Conservation (phyloP, 2,888 invertebrate genomes). For the Hypercompe scribonia region DNA sequence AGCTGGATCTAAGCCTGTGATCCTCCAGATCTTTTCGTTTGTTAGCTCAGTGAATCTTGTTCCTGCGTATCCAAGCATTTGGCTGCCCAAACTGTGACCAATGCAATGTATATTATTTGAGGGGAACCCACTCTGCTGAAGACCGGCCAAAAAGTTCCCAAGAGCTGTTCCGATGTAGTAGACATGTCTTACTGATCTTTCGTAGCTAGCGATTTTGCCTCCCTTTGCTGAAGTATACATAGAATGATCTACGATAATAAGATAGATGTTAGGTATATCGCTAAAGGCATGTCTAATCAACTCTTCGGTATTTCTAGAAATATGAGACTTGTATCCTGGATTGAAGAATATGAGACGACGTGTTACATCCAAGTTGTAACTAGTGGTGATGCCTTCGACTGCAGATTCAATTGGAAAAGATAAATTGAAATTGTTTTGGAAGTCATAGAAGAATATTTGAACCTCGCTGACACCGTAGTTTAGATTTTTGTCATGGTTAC, state of each 20-base stretch:
- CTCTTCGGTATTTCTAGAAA: constrained; percentile 72
- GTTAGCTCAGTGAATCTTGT: constrained; percentile 66
- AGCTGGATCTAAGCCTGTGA: constrained; percentile 80
- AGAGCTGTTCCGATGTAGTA: constrained; percentile 73
- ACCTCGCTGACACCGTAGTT: constrained; percentile 69
- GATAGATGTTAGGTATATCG: constrained; percentile 70
- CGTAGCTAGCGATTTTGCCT: constrained; percentile 74
- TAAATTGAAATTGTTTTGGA: constrained; percentile 74
- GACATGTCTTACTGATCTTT: constrained; percentile 70
- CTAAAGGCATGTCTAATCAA: constrained; percentile 72
- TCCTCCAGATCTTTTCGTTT: constrained; percentile 69
- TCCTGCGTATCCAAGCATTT: constrained; percentile 74
- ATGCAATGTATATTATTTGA: constrained; percentile 75
- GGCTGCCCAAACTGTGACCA: constrained; percentile 79
- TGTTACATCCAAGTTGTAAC: constrained; percentile 72
- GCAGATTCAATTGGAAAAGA: constrained; percentile 68
- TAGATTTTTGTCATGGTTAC: constrained; percentile 72
- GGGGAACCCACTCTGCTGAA: constrained; percentile 66
- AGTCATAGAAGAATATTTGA: constrained; percentile 77
- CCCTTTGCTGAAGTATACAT: constrained; percentile 72
- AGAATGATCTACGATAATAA: constrained; percentile 79
- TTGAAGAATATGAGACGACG: constrained; percentile 76
- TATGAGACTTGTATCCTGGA: constrained; percentile 80
- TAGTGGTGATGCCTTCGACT: constrained; percentile 62
- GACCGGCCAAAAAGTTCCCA: constrained; percentile 68